Evolutionary conservation across 2,888 invertebrate species (phyloP).

Genomic region (Nemurella pictetii): DNA sequence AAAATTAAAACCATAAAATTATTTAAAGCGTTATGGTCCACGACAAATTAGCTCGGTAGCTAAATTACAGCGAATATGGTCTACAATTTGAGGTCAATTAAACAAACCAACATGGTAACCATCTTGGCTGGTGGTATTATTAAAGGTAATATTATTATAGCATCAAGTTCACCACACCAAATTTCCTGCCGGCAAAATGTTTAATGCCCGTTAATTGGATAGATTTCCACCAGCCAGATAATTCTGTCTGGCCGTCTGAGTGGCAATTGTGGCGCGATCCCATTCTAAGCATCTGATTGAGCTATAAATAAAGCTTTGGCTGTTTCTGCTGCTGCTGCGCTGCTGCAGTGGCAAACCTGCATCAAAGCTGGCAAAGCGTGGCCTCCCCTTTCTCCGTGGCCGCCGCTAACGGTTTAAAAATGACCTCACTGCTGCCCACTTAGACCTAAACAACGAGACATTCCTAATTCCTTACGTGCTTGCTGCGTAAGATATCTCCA

Average conservation of each 20-base stretch:
- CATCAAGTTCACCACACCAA: background rate
- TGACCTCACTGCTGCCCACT: conserved; percentile 33
- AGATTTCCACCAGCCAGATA: background rate
- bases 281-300: background rate
- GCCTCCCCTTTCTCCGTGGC: background rate
- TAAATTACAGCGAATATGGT: background rate
- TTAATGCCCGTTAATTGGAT: background rate
- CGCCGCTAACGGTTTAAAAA: conserved; percentile 30
- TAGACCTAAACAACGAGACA: background rate
- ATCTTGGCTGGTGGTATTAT: background rate
- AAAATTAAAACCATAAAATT: background rate
- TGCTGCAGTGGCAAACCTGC: too few species aligned
- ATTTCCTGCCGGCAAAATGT: background rate
- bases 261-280: background rate
- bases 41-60: background rate
- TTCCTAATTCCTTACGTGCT: background rate
- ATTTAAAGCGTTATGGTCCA: background rate
- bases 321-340: background rate
- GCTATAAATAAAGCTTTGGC: background rate
- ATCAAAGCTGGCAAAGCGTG: too few species aligned
- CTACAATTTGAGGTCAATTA: background rate
- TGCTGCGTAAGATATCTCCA: background rate
- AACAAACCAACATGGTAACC: background rate
- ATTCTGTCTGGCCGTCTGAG: background rate
- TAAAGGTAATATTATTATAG: background rate